phyloP scores from a whole-genome alignment of 2,888 invertebrate genomes.

The Mythimna lalbum region DNA sequence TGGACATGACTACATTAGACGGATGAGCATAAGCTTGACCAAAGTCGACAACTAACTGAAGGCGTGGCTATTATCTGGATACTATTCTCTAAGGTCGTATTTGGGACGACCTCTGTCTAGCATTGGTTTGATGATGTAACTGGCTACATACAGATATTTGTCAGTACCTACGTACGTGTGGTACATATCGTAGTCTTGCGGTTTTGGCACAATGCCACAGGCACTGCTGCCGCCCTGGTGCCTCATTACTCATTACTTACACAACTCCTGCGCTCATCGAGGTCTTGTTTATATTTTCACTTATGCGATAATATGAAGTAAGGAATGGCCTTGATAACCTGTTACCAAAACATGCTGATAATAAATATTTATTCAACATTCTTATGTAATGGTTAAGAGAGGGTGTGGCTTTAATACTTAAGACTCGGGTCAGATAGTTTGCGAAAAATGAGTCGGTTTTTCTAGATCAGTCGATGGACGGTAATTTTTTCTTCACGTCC shows the following conservation, averaged over 20 bases:
- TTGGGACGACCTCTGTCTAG: neutral
- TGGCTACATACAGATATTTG: neutral
- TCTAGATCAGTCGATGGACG: no score
- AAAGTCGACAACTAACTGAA: neutral
- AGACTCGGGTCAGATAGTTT: neutral
- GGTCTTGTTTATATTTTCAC: constrained; percentile 52
- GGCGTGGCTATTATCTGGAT: neutral
- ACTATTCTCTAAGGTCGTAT: neutral
- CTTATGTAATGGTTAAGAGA: constrained; percentile 20
- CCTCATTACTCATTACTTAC: constrained; percentile 45
- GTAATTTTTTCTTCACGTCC: no score
- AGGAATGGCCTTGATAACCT: constrained; percentile 38
- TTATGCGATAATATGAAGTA: constrained; percentile 39
- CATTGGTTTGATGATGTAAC: constrained; percentile 18
- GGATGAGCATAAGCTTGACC: neutral
- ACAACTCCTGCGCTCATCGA: constrained; percentile 32
- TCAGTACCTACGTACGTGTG: constrained; percentile 29
- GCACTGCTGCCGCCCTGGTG: constrained; percentile 10
- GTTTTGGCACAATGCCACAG: constrained; percentile 50
- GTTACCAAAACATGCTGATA: constrained; percentile 23
- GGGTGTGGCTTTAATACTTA: constrained; percentile 11
- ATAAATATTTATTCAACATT: constrained; percentile 12
- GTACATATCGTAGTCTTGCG: neutral
- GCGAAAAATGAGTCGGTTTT: neutral
- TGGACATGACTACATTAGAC: no score